Evolutionary conservation across 2,113 vertebrate genomes (phyloP), one percentile per base, ranked within the genome.

Genomic region (Tiliqua scincoides): DNA sequence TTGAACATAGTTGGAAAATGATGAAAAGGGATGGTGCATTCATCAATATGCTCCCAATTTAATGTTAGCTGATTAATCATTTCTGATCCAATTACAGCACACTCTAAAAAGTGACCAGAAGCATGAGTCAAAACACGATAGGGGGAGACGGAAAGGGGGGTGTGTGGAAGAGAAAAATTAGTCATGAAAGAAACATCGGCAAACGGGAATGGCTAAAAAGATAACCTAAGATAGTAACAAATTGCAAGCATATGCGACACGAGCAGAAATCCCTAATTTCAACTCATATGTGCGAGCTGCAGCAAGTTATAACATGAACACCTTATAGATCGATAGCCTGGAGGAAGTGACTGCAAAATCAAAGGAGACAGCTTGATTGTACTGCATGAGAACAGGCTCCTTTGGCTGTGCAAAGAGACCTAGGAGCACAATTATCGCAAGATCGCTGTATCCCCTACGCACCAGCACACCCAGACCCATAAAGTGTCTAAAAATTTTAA

Each of bases 41-140:
- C 85, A 95, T 92, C 91, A 93, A 92, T 86, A 83, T 86, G 79
- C 79, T 90, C 68, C 77, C 90, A 84, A 91, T 92, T 93, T 91
- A 89, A 91, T 54, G 67, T 30, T 65, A 3, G n/a, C 85, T 90
- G 93, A 93, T 95, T 92, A 93, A 95, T 95, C 92, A 93, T 68
- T 88, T 85, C 63, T 40, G 71, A 65, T 92, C 0, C 72, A 89
- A 80, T 93, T 91, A 89, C 52, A 77, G 79, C 61, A 85, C 81
- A 79, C 83, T 79, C 84, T 74, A 77, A 88, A 93, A 94, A 95
- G 83, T 87, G 85, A 88, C 82, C 84, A 62, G 67, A 90, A 80
- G 48, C 48, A 89, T 79, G 91, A 90, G 75, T 84, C 89, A 88
- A 95, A 86, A 74, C 89, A 25, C 6, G 15, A 73, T 17, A 1